Evolutionary conservation across 2,113 vertebrate species (phyloP).

Genomic region (Nesoenas mayeri): DNA sequence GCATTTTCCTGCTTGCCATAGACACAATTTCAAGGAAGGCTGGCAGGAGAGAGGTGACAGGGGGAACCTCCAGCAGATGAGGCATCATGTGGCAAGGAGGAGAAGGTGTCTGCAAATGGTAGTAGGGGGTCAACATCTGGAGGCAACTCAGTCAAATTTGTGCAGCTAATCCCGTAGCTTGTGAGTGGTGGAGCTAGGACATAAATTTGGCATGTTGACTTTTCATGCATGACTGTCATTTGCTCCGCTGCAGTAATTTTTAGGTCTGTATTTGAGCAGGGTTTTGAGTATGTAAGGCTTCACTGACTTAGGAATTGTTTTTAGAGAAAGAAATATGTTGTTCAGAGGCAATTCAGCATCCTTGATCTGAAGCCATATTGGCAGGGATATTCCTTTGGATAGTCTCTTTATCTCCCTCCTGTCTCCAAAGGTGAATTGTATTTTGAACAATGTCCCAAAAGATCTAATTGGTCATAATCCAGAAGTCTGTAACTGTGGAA

Average conservation of each 20-base stretch:
- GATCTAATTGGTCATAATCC: background rate
- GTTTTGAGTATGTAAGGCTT: background rate
- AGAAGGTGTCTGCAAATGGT: background rate
- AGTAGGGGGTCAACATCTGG: background rate
- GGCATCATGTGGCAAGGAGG: background rate
- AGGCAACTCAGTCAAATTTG: background rate
- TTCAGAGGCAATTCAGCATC: background rate
- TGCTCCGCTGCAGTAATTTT: background rate
- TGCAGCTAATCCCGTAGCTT: background rate
- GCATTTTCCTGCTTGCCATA: background rate
- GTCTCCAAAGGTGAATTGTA: background rate
- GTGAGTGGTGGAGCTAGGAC: background rate
- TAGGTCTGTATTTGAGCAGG: background rate
- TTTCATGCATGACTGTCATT: background rate
- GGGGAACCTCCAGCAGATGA: background rate
- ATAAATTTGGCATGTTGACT: background rate
- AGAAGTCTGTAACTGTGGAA: background rate
- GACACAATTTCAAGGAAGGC: background rate
- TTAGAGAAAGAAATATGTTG: background rate
- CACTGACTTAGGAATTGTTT: background rate
- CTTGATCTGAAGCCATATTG: background rate
- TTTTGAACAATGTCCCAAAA: background rate
- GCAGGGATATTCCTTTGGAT: background rate
- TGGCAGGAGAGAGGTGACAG: background rate
- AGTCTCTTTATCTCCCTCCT: background rate